phyloP scores from a whole-genome alignment of 1,140 invertebrate genomes.

The Drosophila quadrilineata region DNA sequence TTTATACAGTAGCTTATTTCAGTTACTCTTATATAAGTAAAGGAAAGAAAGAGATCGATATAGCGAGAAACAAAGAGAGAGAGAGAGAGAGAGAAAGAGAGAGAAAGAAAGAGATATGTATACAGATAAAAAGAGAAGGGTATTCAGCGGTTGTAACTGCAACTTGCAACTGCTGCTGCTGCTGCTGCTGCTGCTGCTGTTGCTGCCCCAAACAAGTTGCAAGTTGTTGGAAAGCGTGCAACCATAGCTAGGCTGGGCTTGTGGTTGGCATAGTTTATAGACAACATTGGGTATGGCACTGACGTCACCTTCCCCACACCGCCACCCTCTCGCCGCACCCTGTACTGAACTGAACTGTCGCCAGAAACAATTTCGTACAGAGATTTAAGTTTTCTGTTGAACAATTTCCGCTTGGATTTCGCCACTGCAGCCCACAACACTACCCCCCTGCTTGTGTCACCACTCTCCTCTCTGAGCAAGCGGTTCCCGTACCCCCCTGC shows the following conservation, averaged over 20 bases:
- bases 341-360: slow-evolving; percentile 64
- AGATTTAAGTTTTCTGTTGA: slow-evolving; percentile 74
- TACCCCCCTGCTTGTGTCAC: background rate
- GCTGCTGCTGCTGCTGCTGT: too few species aligned
- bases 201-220: too few species aligned
- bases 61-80: background rate
- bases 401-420: slow-evolving; percentile 60
- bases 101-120: background rate
- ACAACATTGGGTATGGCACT: too few species aligned
- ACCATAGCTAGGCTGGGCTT: too few species aligned
- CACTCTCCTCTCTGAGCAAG: background rate
- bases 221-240: too few species aligned
- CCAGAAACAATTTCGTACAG: slow-evolving; percentile 76
- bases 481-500: background rate
- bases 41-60: slow-evolving; percentile 43
- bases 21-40: too few species aligned
- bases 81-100: background rate
- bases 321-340: background rate
- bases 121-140: too few species aligned
- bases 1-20: too few species aligned
- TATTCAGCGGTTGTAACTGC: too few species aligned
- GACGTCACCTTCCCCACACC: background rate
- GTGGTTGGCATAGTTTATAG: too few species aligned
- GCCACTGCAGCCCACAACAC: background rate
- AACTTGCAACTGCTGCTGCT: too few species aligned